Evolutionary conservation across 1,140 invertebrate species (phyloP), one percentile per base, ranked within the genome.

Genomic region (Odontomachus brunneus): DNA sequence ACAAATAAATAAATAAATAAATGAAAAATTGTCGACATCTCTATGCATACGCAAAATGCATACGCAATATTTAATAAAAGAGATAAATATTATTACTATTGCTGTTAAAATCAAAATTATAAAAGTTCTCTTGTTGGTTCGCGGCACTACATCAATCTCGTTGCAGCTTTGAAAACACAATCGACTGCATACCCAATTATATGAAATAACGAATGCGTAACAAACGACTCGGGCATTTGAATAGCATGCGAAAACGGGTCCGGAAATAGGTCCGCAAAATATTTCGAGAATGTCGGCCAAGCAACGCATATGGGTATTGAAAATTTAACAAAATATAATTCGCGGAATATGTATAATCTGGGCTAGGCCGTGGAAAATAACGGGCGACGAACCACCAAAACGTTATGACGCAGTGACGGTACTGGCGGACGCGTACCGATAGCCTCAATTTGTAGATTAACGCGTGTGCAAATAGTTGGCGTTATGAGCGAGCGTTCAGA

Each of bases 301-400:
- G 29, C 29, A 11, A 11, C 38, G 9, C 9, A 7, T 59, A 59
- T 59, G 3, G 24, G 59, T 44, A 72, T 4, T 17, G 29, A 29
- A 69, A 2, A 7, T 60, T 73, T 73, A 60, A 1, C n/a, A 38
- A 57, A 38, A 15, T 44, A 48, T 38, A 15, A 72, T 72, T 72
- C 1, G 15, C 3, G 3, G 55, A 14, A 53, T n/a, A n/a, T n/a
- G n/a, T n/a, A n/a, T 69, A 51, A 44, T 22, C 57, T 19, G 9
- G 9, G 5, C 17, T 48, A 38, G n/a, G 2, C 14, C 26, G 44
- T 48, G 72, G 57, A 48, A 62, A 62, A 60, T 60, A n/a, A 73
- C 15, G 22, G 44, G 19, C 57, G 33, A 59, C 59, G 19, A 74
- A 74, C 17, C 14, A 26, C n/a, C 22, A 11, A 14, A 44, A n/a